These are phyloP conservation scores for Labeo calbasu DNA, from an alignment of 2,797 vertebrate genomes.

Conservation along the genomic window DNA sequence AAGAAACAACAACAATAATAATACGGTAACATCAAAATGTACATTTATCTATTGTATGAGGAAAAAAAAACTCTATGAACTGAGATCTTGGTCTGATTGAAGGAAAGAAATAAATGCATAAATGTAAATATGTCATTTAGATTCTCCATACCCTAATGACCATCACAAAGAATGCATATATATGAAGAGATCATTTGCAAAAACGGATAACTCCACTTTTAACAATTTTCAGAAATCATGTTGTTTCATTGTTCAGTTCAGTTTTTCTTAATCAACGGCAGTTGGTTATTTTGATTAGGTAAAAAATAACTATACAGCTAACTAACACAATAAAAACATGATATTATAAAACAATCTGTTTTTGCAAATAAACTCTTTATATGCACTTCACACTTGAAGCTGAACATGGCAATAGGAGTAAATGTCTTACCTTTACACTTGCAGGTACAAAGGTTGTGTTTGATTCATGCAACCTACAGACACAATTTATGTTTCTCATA, in stretches of 20 bases:
- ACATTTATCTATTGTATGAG: neutral
- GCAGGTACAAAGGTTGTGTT: conserved; percentile 11
- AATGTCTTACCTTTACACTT: conserved; percentile 58
- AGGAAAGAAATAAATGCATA: neutral
- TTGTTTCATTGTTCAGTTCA: too few species aligned
- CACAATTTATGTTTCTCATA: conserved; percentile 50
- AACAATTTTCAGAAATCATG: too few species aligned
- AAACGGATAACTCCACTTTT: too few species aligned
- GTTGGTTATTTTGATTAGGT: too few species aligned
- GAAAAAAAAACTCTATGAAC: neutral
- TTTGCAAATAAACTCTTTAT: too few species aligned
- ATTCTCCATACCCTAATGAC: neutral
- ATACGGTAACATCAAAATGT: neutral
- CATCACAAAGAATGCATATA: neutral
- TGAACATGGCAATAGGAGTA: neutral
- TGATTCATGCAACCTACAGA: conserved; percentile 19
- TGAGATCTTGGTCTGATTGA: too few species aligned
- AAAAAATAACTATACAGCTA: too few species aligned
- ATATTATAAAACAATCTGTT: too few species aligned
- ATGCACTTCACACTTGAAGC: too few species aligned
- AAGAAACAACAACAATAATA: neutral
- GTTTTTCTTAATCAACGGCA: too few species aligned
- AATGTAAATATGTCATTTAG: neutral
- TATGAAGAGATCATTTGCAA: too few species aligned
- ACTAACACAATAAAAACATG: too few species aligned